Evolutionary conservation across 2,797 vertebrate species (phyloP).

Genomic region (Channa striata): DNA sequence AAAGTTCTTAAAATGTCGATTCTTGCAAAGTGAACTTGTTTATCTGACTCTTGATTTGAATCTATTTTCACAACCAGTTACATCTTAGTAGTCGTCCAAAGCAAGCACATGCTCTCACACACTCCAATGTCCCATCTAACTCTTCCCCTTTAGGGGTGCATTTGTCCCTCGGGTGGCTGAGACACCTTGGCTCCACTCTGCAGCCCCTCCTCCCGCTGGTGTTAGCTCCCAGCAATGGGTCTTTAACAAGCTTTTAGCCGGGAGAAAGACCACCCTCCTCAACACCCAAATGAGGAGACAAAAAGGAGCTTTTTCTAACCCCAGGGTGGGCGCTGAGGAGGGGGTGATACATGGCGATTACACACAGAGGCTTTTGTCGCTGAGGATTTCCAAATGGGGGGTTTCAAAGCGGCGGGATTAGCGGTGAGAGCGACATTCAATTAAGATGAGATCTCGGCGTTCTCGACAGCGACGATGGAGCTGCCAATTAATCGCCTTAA

Average conservation of each 20-base stretch:
- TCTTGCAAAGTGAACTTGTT: not conserved
- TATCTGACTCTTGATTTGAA: conserved; percentile 48
- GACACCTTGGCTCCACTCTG: conserved; percentile 53
- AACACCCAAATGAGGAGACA: conserved; percentile 72
- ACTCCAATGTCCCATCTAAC: conserved; percentile 48
- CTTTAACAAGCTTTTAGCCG: conserved; percentile 75
- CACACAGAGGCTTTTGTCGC: conserved; percentile 77
- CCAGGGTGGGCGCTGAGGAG: conserved; percentile 47
- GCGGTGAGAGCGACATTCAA: conserved; percentile 80
- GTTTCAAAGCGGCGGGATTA: conserved; percentile 80
- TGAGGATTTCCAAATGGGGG: conserved; percentile 72
- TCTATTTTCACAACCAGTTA: conserved; percentile 53
- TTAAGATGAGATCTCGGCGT: conserved; percentile 81
- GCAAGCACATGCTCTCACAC: conserved; percentile 20
- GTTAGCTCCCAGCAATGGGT: conserved; percentile 57
- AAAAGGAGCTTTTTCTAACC: conserved; percentile 69
- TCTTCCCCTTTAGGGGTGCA: conserved; percentile 59
- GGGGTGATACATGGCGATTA: conserved; percentile 67
- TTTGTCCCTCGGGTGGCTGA: conserved; percentile 51
- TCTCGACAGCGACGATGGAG: conserved; percentile 48
- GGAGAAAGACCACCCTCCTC: conserved; percentile 71
- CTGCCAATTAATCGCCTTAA: conserved; percentile 83
- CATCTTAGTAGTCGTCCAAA: conserved; percentile 67
- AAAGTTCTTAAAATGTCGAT: conserved; percentile 24
- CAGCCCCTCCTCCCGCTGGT: conserved; percentile 16